Percentiles rank a stretch among this genome's conserved stretches.
These are phyloP conservation scores for Strix aluco DNA, from an alignment of 2,113 vertebrate species.

Conservation along the genomic window DNA sequence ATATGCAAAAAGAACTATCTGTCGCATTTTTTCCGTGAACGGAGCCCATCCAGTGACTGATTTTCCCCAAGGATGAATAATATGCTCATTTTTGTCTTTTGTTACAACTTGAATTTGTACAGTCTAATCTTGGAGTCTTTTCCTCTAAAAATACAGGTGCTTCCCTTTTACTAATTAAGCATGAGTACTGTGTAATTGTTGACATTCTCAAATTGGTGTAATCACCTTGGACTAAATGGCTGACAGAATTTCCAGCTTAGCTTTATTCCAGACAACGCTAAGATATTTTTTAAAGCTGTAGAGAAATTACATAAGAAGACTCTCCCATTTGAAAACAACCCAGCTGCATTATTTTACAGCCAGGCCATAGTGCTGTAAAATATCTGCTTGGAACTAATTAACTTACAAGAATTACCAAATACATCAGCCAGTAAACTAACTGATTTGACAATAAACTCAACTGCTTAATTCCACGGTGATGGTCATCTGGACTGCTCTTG, in stretches of 20 bases:
- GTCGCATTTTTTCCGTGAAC: conserved; percentile 15
- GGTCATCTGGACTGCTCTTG: background rate
- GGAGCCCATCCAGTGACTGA: conserved; percentile 47
- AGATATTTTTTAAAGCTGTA: conserved; percentile 19
- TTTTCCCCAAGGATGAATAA: conserved; percentile 71
- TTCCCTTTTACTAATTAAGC: conserved; percentile 80
- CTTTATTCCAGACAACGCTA: conserved; percentile 18
- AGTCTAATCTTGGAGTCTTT: conserved; percentile 69
- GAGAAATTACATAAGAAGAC: background rate
- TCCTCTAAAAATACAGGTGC: conserved; percentile 78
- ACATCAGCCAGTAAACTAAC: background rate
- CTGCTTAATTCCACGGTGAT: background rate
- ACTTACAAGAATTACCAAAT: conserved; percentile 5
- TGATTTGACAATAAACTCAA: background rate
- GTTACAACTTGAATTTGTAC: conserved; percentile 61
- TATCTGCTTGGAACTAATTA: background rate
- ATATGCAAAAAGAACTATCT: conserved; percentile 39
- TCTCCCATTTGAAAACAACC: background rate
- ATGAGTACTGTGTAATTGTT: conserved; percentile 53
- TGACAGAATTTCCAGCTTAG: conserved; percentile 44
- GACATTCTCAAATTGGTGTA: conserved; percentile 42
- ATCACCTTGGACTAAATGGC: conserved; percentile 35
- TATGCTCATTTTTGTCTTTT: conserved; percentile 74
- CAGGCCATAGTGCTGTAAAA: background rate
- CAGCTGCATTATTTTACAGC: background rate